A percentile compares a stretch with the other conserved stretches of the same genome.
Conservation (phyloP, 2,888 invertebrate species). For the Protophormia terraenovae region DNA sequence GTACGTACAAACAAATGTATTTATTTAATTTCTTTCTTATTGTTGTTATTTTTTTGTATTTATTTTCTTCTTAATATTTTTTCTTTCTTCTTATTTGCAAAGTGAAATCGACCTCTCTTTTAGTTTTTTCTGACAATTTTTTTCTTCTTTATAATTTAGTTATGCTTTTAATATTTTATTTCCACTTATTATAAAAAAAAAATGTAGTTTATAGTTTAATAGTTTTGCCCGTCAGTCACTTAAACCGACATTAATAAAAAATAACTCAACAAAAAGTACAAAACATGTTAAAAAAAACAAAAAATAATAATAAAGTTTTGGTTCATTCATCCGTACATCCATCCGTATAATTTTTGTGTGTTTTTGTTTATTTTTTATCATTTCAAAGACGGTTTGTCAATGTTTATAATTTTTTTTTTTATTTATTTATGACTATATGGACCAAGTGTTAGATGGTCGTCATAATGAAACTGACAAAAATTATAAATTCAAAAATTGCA, state of each 20-base stretch:
- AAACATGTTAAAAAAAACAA: slow-evolving; percentile 17
- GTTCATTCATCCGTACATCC: slow-evolving; percentile 39
- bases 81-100: slow-evolving; percentile 55
- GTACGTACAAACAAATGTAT: not conserved
- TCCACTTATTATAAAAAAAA: slow-evolving; percentile 35
- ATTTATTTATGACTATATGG: not conserved
- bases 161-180: slow-evolving; percentile 47
- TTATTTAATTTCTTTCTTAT: slow-evolving; percentile 55
- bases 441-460: slow-evolving; percentile 31
- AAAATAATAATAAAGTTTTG: not conserved
- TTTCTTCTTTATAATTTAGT: slow-evolving; percentile 44
- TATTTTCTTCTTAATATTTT: too few relatives aligned
- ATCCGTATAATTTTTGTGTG: not conserved
- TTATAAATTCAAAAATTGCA: slow-evolving; percentile 25
- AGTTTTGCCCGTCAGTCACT: slow-evolving; percentile 56
- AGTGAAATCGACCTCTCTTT: slow-evolving; percentile 65
- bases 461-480: slow-evolving; percentile 16
- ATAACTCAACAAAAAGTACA: not conserved
- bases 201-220: slow-evolving; percentile 44
- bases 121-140: not conserved
- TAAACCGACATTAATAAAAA: slow-evolving; percentile 24
- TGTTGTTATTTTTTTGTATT: slow-evolving; percentile 40
- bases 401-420: slow-evolving; percentile 15
- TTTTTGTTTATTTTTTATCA: not conserved
- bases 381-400: slow-evolving; percentile 33